A percentile compares a stretch with the other conserved stretches of the same genome.
These are phyloP conservation scores for Nemopilema nomurai DNA, from an alignment of 30 jellyfish, hydroid and myxozoan genomes.

Conservation along the genomic window DNA sequence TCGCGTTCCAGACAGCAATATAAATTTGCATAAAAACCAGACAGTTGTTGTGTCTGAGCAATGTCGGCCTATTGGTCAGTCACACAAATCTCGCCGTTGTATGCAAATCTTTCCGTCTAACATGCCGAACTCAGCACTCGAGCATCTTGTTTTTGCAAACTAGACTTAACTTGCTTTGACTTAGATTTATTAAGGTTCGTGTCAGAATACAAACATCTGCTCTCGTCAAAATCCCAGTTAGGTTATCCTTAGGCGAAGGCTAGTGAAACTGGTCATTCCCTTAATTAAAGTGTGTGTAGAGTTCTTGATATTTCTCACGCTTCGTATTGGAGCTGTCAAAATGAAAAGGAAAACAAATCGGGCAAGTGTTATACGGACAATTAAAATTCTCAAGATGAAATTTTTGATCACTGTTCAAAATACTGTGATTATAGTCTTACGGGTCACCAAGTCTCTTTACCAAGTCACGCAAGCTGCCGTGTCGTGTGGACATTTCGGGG, in stretches of 20 bases:
- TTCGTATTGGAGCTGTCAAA: neutral
- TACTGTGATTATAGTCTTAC: neutral
- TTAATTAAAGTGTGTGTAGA: neutral
- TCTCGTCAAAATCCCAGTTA: neutral
- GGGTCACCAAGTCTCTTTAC: neutral
- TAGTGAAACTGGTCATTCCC: neutral
- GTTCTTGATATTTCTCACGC: neutral
- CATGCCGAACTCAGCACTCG: neutral
- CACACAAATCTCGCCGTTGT: slow-evolving; percentile 15
- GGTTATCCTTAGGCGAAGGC: neutral
- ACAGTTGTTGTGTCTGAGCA: slow-evolving; percentile 63
- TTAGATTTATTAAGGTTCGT: neutral
- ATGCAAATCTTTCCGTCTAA: neutral
- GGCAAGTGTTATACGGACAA: neutral
- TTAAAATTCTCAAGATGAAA: neutral
- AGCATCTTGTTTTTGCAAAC: neutral
- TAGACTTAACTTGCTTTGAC: neutral
- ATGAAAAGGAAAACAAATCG: neutral
- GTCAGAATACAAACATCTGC: neutral
- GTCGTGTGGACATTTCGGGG: neutral
- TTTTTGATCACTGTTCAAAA: neutral
- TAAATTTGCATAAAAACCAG: slow-evolving; percentile 69
- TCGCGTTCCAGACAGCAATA: slow-evolving; percentile 7
- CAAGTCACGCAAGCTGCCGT: neutral
- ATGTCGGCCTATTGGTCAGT: slow-evolving; percentile 28